Evolutionary conservation across 2,797 vertebrate genomes (phyloP), one percentile per base, ranked within the genome.

Genomic region (Ptychadena robeensis): DNA sequence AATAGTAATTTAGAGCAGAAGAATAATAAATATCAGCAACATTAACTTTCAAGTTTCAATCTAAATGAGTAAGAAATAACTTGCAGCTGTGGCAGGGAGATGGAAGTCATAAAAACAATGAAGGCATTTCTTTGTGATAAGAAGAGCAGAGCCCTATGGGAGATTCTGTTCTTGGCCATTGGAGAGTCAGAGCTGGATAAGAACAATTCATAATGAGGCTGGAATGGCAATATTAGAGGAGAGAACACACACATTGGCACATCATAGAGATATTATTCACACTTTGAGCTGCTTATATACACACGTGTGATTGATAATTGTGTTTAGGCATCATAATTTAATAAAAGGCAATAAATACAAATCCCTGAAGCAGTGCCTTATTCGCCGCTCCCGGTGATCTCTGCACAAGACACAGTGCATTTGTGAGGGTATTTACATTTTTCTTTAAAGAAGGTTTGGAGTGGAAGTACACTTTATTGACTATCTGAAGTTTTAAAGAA

Each of bases 121-220:
- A 48, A 80, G 77, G 71, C 44, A 80, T 85, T 74, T 64, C 71
- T 78, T 80, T 69, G 57, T 85, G 82, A 75, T 80, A 84, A 84
- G 82, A 74, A 68, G 63, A 38, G 8, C 31, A 15, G 35, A 18
- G 64, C 25, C 65, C 65, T 3, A 4, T 15, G 82, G 82, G 82
- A 80, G 34, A 48, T 11, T 27, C 34, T 65, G 37, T 68, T 31
- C 27, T 27, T n/a, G 59, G 82, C 77, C 77, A 80, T 69, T 12
- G 69, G 59, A 68, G 44, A 67, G 27, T 67, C 48, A 14, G 67
- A 66, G 34, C 32, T 83, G 82, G 48, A 70, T 69, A 70, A 34
- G 14, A 38, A 2, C 14, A 9, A 32, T 3, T 18, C 9, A 59
- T 30, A 25, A 74, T n/a, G 30, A 63, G 61, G 77, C 71, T 78